Base-by-base conservation (phyloP, 2,888 invertebrate species). In the Campoplex capitator region DNA sequence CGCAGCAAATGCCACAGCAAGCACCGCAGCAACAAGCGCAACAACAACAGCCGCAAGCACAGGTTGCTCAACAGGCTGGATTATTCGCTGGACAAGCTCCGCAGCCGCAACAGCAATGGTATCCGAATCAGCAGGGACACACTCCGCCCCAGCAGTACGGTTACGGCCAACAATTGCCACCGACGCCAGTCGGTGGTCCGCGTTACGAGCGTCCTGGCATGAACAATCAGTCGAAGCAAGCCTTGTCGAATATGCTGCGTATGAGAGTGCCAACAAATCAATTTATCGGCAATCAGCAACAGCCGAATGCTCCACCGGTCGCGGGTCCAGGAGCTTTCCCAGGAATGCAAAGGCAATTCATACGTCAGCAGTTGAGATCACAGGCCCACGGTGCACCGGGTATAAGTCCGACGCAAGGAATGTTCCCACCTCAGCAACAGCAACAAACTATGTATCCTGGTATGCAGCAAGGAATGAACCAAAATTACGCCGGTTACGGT, bases 231-330 rank as follows among this genome's bases (percentile, higher is more conserved):
- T 97, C 97, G 7, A 98, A 98, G 92, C 98, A 97, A 93, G 98
- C 98, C 0, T 95, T 98, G 58, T 97, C 97, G 76, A 97, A 98
- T 92, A 97, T 98, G 98, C 95, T 98, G 79, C 96, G 98, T 0
- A 96, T 97, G 91, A 95, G 98, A 7, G 95, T 97, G 89, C 97
- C 98, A 0, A 94, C 95, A 1, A 95, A 95, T 88, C 95, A 95
- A 88, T 95, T 95, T 77, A 94, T 95, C 91, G 93, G 93, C 0
- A 91, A 92, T 7, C 94, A 94, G 58, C 95, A 94, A 84, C 94
- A 94, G 79, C 91, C 89, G n/a, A 88, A 84, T 58, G 83, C 84
- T 51, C 90, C 93, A 0, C 93, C 92, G 3, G 94, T 94, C 1
- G 92, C 92, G 67, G 93, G 91, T 2, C 93, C 93, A 3, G 93